These are phyloP conservation scores for Drosophila recens DNA, from an alignment of 2,888 invertebrate genomes.

Conservation along the genomic window DNA sequence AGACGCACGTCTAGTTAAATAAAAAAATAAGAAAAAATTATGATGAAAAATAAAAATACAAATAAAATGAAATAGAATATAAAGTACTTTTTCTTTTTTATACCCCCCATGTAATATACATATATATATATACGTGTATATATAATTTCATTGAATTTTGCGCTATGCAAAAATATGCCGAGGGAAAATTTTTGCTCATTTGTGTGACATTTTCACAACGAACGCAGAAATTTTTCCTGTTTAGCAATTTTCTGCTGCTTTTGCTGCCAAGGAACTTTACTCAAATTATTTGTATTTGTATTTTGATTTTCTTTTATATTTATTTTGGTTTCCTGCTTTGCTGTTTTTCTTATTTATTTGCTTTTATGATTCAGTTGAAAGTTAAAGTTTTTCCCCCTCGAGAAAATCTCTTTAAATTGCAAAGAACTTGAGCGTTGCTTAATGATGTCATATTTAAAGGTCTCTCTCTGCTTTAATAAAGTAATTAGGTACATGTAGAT, in stretches of 20 bases:
- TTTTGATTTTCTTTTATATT: constrained; percentile 27
- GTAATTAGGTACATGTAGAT: neutral
- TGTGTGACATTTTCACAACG: constrained; percentile 54
- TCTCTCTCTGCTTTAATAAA: neutral
- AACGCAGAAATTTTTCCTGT: constrained; percentile 18
- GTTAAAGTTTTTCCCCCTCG: constrained; percentile 11
- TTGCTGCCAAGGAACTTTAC: constrained; percentile 42
- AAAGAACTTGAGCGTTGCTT: no score
- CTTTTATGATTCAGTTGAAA: constrained; percentile 51
- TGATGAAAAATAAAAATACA: constrained; percentile 25
- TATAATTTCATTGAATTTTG: constrained; percentile 65
- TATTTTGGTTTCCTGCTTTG: constrained; percentile 2
- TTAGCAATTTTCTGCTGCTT: constrained; percentile 19
- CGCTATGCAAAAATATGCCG: constrained; percentile 14
- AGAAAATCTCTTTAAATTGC: constrained; percentile 1
- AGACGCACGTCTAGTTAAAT: constrained; percentile 71
- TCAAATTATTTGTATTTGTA: constrained; percentile 59
- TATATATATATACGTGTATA: constrained; percentile 51
- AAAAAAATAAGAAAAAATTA: constrained; percentile 33
- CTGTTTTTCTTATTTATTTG: constrained; percentile 52
- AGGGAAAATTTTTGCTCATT: constrained; percentile 60
- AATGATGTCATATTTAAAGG: neutral
- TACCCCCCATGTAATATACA: neutral
- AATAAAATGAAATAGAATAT: constrained; percentile 39
- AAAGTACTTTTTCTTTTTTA: constrained; percentile 13